phyloP scores from a whole-genome alignment of 2,113 vertebrate species.

The Chauna torquata region DNA sequence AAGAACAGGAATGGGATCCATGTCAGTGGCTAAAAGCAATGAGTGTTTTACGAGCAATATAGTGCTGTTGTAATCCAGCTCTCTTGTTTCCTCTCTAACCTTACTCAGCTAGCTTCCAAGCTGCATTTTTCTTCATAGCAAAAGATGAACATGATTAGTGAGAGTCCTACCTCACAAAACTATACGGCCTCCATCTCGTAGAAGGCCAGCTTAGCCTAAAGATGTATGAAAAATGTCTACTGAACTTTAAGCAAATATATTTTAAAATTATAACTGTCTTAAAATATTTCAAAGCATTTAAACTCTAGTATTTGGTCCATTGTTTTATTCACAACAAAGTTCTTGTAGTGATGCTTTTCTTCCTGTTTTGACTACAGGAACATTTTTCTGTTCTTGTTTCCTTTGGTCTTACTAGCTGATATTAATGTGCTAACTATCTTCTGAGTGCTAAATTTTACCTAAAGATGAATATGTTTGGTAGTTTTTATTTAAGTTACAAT shows the following conservation, averaged over 20 bases:
- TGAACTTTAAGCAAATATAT: not conserved
- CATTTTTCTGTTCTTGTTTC: not conserved
- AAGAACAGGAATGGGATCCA: not conserved
- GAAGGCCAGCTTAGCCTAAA: not conserved
- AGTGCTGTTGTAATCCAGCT: not conserved
- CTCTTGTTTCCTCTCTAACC: not conserved
- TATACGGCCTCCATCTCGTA: not conserved
- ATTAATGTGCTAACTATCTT: not conserved
- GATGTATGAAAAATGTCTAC: not conserved
- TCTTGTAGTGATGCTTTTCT: not conserved
- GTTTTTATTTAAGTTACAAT: not conserved
- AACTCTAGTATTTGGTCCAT: not conserved
- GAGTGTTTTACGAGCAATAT: not conserved
- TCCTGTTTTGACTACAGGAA: too few relatives aligned
- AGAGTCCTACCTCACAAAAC: not conserved
- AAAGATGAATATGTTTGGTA: not conserved
- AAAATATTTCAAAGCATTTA: not conserved
- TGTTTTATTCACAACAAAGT: not conserved
- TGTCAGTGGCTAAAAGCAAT: not conserved
- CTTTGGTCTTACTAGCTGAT: not conserved
- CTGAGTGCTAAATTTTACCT: not conserved
- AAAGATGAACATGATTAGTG: not conserved
- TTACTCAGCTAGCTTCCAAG: not conserved
- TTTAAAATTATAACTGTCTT: not conserved
- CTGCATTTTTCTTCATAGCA: not conserved